phyloP scores from a whole-genome alignment of 2,113 vertebrate genomes.

The Dipodomys stephensi region DNA sequence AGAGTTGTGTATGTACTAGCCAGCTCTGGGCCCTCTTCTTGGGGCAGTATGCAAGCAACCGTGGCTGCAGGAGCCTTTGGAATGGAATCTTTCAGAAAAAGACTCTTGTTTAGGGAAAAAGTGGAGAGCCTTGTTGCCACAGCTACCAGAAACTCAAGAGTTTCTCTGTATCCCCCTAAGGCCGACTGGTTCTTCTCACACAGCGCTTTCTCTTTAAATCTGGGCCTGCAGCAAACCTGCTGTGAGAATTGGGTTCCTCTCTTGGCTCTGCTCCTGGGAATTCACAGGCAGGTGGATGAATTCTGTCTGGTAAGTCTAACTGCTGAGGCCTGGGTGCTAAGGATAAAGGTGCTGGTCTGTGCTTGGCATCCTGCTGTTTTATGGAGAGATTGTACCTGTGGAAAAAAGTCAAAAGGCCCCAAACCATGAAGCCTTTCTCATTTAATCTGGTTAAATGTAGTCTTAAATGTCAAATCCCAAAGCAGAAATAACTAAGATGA shows the following conservation, averaged over 20 bases:
- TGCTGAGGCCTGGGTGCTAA: not conserved
- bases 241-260: not conserved
- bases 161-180: not conserved
- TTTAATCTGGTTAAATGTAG: not conserved
- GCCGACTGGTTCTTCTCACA: not conserved
- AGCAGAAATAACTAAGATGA: not conserved
- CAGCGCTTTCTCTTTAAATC: constrained; percentile 40
- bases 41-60: not conserved
- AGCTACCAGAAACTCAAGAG: not conserved
- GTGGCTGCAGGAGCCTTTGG: constrained; percentile 6
- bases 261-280: not conserved
- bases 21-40: not conserved
- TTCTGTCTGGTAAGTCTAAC: not conserved
- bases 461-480: not conserved
- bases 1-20: not conserved
- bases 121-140: not conserved
- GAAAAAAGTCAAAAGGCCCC: not conserved
- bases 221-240: constrained; percentile 22
- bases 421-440: not conserved
- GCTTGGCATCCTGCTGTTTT: not conserved
- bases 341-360: not conserved
- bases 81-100: not conserved
- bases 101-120: not conserved
- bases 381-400: not conserved
- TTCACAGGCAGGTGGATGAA: not conserved